Conservation (phyloP, 2,888 invertebrate species). For the Phlogophora meticulosa region DNA sequence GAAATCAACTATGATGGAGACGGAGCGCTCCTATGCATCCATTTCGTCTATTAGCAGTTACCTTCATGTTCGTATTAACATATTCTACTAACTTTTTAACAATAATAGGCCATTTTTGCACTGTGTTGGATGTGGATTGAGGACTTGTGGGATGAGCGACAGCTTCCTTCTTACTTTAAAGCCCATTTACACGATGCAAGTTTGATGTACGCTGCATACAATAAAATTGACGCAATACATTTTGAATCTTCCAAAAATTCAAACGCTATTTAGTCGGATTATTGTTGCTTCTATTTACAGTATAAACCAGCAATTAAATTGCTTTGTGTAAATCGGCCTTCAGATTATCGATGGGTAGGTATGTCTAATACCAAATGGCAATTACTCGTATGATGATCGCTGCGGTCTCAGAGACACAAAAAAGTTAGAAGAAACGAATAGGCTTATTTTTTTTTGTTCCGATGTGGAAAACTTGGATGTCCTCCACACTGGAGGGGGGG, state of each 20-base stretch:
- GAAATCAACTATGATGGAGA: background rate
- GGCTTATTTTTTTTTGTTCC: too few relatives aligned
- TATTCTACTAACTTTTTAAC: background rate
- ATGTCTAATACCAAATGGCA: too few relatives aligned
- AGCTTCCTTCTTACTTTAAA: background rate
- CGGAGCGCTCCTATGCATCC: background rate
- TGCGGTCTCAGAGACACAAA: background rate
- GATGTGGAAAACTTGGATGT: too few relatives aligned
- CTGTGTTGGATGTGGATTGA: too few relatives aligned
- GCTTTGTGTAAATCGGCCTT: too few relatives aligned
- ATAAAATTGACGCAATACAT: background rate
- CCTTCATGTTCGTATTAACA: background rate
- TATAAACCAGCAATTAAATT: too few relatives aligned
- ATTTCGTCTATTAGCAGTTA: constrained; percentile 19
- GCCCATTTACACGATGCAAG: too few relatives aligned
- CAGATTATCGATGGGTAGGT: too few relatives aligned
- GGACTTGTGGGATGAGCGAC: background rate
- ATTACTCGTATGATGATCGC: background rate
- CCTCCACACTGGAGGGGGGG: too few relatives aligned
- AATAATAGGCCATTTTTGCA: too few relatives aligned
- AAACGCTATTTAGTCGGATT: background rate
- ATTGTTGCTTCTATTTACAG: background rate
- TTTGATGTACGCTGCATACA: constrained; percentile 1
- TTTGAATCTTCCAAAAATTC: background rate
- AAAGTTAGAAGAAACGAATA: too few relatives aligned